Evolutionary conservation across 2,888 invertebrate genomes (phyloP), one percentile per base, ranked within the genome.

Genomic region (Charanyca ferruginea): DNA sequence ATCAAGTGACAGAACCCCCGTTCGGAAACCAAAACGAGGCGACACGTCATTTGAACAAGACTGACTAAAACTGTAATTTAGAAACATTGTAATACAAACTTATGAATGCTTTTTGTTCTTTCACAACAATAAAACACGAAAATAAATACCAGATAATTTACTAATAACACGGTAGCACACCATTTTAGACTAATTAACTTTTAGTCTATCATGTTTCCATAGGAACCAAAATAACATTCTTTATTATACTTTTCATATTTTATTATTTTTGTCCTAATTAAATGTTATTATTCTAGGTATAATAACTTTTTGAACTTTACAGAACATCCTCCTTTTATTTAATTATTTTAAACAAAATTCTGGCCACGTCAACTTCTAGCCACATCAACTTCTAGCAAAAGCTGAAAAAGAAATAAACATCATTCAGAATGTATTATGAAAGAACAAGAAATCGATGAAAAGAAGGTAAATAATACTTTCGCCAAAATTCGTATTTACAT

Each of bases 11-110:
- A 83, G 69, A 38, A 4, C 4, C 16, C 66, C 35, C 72, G 84
- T 85, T 83, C 73, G 60, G 73, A 75, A 83, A 81, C 73, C 25
- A 20, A 13, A 23, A 18, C 28, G 4, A 53, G 20, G 16, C 44
- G 81, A 83, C 83, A 83, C 85, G 83, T 83, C 83, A 83, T 66
- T 69, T 55, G 8, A n/a, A 25, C n/a, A 6, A 25, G n/a, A 18
- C 25, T 57, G 32, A 55, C 4, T 45, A 71, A 8, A 55, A 42
- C 32, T 28, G 7, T 9, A 38, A 5, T 8, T 20, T 22, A 2
- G 4, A n/a, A 28, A 28, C 9, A 1, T 8, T 3, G 9, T 58
- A n/a, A n/a, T 44, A 0, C 6, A 32, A 25, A 28, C 8, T 18
- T 23, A 8, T 1, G n/a, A 60, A 22, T 11, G 3, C 23, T 1